Conservation (phyloP, 2,113 vertebrate species). For the Gymnarchus niloticus region DNA sequence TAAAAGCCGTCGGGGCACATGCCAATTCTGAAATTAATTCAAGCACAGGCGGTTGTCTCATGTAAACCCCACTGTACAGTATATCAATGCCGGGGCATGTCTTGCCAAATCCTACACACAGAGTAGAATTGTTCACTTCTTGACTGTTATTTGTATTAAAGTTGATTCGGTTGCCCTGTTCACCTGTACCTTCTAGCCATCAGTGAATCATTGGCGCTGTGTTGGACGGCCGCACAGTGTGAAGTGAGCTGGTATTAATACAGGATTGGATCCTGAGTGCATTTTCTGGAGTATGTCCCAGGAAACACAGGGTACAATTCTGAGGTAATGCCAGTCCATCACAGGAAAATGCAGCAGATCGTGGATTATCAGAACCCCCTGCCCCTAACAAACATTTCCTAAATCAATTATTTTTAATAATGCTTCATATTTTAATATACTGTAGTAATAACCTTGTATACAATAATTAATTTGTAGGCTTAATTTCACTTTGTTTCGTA, state of each 20-base stretch:
- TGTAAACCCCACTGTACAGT: background rate
- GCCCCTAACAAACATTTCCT: too few species aligned
- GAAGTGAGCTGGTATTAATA: background rate
- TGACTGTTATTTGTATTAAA: background rate
- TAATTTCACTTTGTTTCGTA: too few species aligned
- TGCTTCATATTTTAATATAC: too few species aligned
- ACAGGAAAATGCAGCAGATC: too few species aligned
- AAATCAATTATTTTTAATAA: too few species aligned
- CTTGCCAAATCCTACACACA: background rate
- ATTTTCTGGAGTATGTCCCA: background rate
- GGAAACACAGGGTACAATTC: background rate
- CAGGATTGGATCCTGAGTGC: background rate
- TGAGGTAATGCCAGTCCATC: background rate
- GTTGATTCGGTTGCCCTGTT: background rate
- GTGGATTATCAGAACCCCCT: too few species aligned
- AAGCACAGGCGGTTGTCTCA: background rate
- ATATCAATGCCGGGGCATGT: background rate
- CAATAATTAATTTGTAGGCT: too few species aligned
- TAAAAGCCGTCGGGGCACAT: too few species aligned
- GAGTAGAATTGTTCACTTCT: background rate
- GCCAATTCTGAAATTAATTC: background rate
- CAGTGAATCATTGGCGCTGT: background rate
- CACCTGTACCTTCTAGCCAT: background rate
- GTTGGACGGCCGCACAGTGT: background rate
- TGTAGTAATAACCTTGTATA: too few species aligned